A percentile compares a stretch with the other conserved stretches of the same genome.
Conservation (phyloP, 2,888 invertebrate genomes). For the Sycophila texana region DNA sequence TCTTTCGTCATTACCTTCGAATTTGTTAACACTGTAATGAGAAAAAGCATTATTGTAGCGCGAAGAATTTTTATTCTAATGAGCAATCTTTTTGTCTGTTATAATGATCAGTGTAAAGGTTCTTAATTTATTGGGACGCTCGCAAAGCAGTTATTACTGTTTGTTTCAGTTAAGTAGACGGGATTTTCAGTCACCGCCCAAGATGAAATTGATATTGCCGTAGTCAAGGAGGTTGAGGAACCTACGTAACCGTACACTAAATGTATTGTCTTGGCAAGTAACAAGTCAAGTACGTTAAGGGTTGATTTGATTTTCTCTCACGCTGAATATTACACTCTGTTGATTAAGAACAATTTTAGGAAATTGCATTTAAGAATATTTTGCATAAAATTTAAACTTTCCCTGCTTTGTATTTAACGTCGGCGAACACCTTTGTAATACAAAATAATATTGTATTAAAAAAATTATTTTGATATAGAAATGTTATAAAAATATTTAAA, state of each 20-base stretch:
- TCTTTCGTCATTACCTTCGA: slow-evolving; percentile 68
- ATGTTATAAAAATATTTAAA: neutral
- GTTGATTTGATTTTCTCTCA: neutral
- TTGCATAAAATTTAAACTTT: neutral
- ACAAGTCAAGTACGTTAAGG: too few relatives aligned
- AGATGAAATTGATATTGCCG: slow-evolving; percentile 14
- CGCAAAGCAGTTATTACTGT: neutral
- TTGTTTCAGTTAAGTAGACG: neutral
- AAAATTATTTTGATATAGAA: too few relatives aligned
- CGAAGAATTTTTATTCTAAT: neutral
- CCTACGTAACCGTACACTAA: neutral
- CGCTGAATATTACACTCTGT: neutral
- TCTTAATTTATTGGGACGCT: neutral
- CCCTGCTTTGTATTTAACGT: too few relatives aligned
- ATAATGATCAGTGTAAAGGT: neutral
- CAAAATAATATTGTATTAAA: too few relatives aligned
- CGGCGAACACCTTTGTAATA: neutral
- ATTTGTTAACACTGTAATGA: slow-evolving; percentile 56
- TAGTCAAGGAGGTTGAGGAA: slow-evolving; percentile 8
- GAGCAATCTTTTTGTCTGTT: neutral
- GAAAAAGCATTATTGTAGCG: neutral
- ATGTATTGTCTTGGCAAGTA: neutral
- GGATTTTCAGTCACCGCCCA: neutral
- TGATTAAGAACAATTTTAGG: neutral
- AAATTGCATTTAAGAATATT: neutral